A percentile compares a stretch with the other conserved stretches of the same genome.
Conservation (phyloP, 2,888 invertebrate species). For the Caenorhabditis panamensis region DNA sequence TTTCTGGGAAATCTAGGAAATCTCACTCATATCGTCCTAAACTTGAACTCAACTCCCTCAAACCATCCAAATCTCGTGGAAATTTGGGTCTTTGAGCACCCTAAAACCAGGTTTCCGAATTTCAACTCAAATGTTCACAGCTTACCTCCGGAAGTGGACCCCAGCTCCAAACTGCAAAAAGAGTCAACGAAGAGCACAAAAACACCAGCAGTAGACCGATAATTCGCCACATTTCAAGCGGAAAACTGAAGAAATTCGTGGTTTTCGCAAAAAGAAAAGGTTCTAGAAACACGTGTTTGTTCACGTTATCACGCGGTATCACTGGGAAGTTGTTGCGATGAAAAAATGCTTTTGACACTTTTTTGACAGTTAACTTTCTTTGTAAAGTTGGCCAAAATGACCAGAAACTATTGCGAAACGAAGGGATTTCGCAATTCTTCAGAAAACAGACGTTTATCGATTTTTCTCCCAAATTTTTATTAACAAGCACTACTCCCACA, state of each 20-base stretch:
- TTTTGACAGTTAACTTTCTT: background rate
- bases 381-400: background rate
- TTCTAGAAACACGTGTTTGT: constrained; percentile 8
- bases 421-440: background rate
- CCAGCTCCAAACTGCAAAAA: constrained; percentile 49
- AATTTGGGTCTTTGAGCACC: constrained; percentile 37
- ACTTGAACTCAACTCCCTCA: constrained; percentile 43
- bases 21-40: constrained; percentile 41
- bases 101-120: constrained; percentile 23
- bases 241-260: constrained; percentile 13
- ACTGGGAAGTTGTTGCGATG: background rate
- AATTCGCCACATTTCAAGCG: constrained; percentile 34
- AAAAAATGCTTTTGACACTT: no score
- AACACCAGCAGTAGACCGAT: constrained; percentile 41
- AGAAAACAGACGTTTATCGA: background rate
- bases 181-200: constrained; percentile 17
- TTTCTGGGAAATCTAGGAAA: constrained; percentile 4
- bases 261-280: no score
- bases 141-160: constrained; percentile 51
- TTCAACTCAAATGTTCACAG: background rate
- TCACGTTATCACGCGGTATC: background rate
- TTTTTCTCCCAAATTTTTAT: constrained; percentile 6
- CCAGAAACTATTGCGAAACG: background rate
- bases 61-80: constrained; percentile 46
- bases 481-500: constrained; percentile 9